A percentile compares a stretch with the other conserved stretches of the same genome.
These are phyloP conservation scores for Pelusios castaneus DNA, from an alignment of 2,113 vertebrate genomes.

Conservation along the genomic window DNA sequence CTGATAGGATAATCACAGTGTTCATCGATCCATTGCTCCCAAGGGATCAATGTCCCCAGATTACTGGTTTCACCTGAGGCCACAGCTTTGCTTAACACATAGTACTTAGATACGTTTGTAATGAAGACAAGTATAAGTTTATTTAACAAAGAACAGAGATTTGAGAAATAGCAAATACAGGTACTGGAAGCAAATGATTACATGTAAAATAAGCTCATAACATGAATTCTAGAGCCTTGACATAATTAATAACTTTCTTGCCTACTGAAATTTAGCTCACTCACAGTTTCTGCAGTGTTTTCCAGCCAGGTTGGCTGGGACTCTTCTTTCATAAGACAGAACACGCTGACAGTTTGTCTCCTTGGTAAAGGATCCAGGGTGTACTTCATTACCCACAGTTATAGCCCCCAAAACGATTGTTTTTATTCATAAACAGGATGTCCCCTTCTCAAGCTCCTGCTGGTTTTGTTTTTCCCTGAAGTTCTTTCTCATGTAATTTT, in stretches of 20 bases:
- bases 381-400: not conserved
- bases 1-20: not conserved
- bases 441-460: not conserved
- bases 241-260: not conserved
- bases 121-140: not conserved
- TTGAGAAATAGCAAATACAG: not conserved
- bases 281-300: not conserved
- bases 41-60: not conserved
- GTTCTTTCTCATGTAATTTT: not conserved
- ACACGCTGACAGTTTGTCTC: not conserved
- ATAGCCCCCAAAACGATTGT: not conserved
- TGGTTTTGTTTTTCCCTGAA: not conserved
- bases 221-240: not conserved
- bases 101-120: not conserved
- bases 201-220: not conserved
- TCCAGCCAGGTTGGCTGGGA: not conserved
- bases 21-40: not conserved
- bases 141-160: not conserved
- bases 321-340: not conserved
- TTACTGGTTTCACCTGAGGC: not conserved
- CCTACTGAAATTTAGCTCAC: not conserved
- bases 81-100: not conserved
- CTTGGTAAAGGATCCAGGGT: not conserved
- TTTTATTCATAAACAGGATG: not conserved
- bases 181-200: not conserved